A percentile compares a stretch with the other conserved stretches of the same genome.
Conservation (phyloP, 2,888 invertebrate genomes). For the Ormyrus nitidulus region DNA sequence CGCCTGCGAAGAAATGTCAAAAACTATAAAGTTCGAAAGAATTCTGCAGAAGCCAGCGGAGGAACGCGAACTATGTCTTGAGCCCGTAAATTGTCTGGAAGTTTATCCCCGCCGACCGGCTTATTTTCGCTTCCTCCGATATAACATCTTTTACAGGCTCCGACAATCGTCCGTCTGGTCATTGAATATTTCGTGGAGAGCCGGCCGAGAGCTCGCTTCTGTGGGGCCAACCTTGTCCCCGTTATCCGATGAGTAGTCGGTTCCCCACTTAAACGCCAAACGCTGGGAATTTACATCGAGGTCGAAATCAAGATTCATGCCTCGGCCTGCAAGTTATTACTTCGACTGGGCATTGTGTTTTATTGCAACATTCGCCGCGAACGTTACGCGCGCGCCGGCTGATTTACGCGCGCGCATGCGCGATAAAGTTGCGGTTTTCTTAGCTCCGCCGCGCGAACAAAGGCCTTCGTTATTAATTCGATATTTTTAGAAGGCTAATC, state of each 20-base stretch:
- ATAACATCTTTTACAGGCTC: conserved; percentile 11
- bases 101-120: too few species aligned
- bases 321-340: background rate
- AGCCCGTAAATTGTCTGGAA: conserved; percentile 27
- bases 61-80: too few species aligned
- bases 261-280: conserved; percentile 26
- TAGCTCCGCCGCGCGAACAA: too few species aligned
- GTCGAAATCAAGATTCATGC: conserved; percentile 45
- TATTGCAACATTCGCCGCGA: background rate
- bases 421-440: background rate
- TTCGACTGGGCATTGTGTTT: background rate
- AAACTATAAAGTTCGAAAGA: too few species aligned
- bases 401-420: background rate
- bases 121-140: conserved; percentile 2
- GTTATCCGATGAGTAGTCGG: conserved; percentile 36
- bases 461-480: too few species aligned
- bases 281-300: conserved; percentile 33
- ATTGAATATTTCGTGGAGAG: conserved; percentile 39
- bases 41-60: too few species aligned
- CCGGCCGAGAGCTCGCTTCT: conserved; percentile 21
- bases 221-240: conserved; percentile 45
- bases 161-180: conserved; percentile 36
- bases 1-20: too few species aligned
- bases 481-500: too few species aligned
- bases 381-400: background rate